Percentiles rank a stretch among this genome's conserved stretches.
These are phyloP conservation scores for Trichomycterus rosablanca DNA, from an alignment of 2,113 vertebrate species.

Conservation along the genomic window DNA sequence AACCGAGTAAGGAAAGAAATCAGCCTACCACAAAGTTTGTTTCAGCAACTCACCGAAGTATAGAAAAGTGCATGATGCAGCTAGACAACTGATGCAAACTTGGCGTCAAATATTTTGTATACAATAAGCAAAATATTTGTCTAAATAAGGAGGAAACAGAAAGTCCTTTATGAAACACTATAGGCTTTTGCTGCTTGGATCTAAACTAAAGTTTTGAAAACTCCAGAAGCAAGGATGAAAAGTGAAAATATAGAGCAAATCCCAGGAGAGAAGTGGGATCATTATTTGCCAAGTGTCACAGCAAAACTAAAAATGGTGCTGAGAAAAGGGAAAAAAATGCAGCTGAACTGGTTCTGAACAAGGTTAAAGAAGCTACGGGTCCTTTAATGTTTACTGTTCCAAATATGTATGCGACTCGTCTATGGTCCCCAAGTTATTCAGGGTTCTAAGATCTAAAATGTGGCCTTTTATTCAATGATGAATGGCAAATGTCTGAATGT, in stretches of 20 bases:
- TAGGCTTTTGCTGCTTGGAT: too few relatives aligned
- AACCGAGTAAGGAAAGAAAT: constrained; percentile 6
- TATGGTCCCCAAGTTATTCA: too few relatives aligned
- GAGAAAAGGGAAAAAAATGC: constrained; percentile 55
- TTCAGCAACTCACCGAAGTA: too few relatives aligned
- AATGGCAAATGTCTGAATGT: too few relatives aligned
- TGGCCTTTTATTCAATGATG: too few relatives aligned
- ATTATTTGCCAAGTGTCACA: constrained; percentile 48
- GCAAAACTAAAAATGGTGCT: constrained; percentile 47
- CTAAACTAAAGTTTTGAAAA: too few relatives aligned
- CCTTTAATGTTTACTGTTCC: too few relatives aligned
- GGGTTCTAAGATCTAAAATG: too few relatives aligned
- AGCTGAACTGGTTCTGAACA: constrained; percentile 20
- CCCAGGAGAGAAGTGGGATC: constrained; percentile 50
- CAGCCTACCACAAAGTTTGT: constrained; percentile 3
- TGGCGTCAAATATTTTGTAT: too few relatives aligned
- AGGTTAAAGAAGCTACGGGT: constrained; percentile 19
- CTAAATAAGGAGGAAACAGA: background rate
- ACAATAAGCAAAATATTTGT: background rate
- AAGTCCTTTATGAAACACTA: too few relatives aligned
- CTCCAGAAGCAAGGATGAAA: constrained; percentile 29
- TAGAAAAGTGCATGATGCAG: too few relatives aligned
- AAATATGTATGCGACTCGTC: too few relatives aligned
- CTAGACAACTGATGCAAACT: constrained; percentile 8
- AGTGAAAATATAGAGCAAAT: constrained; percentile 54